Evolutionary conservation across 2,888 invertebrate species (phyloP), one percentile per base, ranked within the genome.

Genomic region (Fragum whitleyi): DNA sequence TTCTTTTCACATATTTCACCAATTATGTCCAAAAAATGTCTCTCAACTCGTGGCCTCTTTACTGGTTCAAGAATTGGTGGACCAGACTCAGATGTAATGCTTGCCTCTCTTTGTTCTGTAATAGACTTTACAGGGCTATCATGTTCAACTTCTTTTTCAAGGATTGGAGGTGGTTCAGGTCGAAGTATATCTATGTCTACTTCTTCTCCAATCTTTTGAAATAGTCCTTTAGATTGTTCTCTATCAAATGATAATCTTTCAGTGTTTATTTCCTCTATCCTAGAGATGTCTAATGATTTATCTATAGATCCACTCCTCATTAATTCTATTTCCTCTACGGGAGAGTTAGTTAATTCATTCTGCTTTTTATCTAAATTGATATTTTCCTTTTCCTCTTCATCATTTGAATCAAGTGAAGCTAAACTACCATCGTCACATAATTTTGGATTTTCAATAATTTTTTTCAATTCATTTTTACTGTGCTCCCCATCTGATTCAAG

Each of bases 21-120:
- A 55, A 85, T 74, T 51, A 83, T 72, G 73, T 87, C 87, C 21
- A 82, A 69, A 67, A 87, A 87, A 82, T 87, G 87, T 77, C 87
- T 81, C 68, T 87, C 85, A 39, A 51, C 28, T 42, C 55, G 53
- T 19, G 36, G 47, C 67, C 80, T 81, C 42, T 42, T 73, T 32
- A 29, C 77, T 9, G 76, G 81, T 72, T 72, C 69, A 19, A 82
- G 62, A 3, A 61, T 21, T 26, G 81, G 81, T 55, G 81, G 81
- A n/a, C 69, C 74, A 53, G 70, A 51, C 14, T 55, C 53, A 7
- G 26, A 39, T n/a, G n/a, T 7, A n/a, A 39, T 2, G 9, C 9
- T 36, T 9, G 23, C 23, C 9, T 39, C 39, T 23, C 36, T 23
- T 21, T 32, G 0, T 7, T 28, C 28, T 16, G 28, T 14, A 36